These are phyloP conservation scores for Diplosoma virens DNA, from an alignment of 23 tunicate genomes.

Conservation along the genomic window DNA sequence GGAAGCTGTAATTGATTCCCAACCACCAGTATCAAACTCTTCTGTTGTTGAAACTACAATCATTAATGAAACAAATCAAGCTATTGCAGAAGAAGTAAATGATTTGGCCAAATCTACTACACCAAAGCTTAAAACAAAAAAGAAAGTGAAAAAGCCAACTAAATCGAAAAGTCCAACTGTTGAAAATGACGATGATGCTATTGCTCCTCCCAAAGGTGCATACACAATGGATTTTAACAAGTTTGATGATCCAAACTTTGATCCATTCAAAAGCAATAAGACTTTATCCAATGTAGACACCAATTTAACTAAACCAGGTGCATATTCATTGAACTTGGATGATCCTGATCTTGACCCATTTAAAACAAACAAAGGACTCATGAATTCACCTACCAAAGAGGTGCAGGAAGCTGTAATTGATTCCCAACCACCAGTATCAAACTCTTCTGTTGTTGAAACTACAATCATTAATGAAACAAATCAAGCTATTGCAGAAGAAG, in stretches of 20 bases:
- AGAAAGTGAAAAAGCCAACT: no score
- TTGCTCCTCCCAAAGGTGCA: conserved; percentile 15
- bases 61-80: background rate
- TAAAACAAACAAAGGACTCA: conserved; percentile 27
- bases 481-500: background rate
- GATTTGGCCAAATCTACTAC: no score
- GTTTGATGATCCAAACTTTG: conserved; percentile 40
- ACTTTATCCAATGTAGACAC: background rate
- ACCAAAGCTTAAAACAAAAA: no score
- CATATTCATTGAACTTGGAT: conserved; percentile 27
- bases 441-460: background rate
- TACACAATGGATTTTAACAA: conserved; percentile 45
- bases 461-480: background rate
- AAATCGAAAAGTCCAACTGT: no score
- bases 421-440: background rate
- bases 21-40: no score
- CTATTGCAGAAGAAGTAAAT: no score
- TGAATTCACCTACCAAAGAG: conserved; percentile 1
- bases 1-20: no score
- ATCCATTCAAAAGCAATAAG: conserved; percentile 42
- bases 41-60: conserved; percentile 5
- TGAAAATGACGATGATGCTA: background rate
- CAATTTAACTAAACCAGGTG: background rate
- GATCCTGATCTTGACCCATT: conserved; percentile 25
- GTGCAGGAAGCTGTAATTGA: background rate